A percentile compares a stretch with the other conserved stretches of the same genome.
phyloP scores from a whole-genome alignment of 2,113 vertebrate species.

The Suncus etruscus region DNA sequence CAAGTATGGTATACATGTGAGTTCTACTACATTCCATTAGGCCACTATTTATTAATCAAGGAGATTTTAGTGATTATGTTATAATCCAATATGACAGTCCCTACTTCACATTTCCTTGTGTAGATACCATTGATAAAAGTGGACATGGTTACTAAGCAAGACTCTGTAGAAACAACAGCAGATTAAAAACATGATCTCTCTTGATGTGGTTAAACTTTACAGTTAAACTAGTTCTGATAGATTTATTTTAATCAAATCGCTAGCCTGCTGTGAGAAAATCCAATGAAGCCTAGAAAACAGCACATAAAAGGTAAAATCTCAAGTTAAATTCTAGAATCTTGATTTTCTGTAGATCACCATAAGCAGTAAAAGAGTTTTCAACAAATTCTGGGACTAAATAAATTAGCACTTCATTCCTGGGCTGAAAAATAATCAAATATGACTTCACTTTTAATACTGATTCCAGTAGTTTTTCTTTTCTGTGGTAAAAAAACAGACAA shows the following conservation, averaged over 20 bases:
- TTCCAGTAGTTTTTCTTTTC: not conserved
- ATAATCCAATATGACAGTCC: not conserved
- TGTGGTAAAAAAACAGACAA: slow-evolving; percentile 21
- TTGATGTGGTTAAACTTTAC: not conserved
- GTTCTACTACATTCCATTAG: accelerated
- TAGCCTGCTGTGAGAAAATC: not conserved
- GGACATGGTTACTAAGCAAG: not conserved
- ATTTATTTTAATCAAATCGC: not conserved
- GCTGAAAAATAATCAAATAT: not conserved
- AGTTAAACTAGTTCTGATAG: too few species aligned
- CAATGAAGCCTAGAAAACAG: not conserved
- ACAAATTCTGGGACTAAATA: slow-evolving; percentile 43
- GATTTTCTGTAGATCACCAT: not conserved
- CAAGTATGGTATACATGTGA: not conserved
- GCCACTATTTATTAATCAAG: not conserved
- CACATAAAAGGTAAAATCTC: not conserved
- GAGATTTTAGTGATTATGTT: not conserved
- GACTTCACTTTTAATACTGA: slow-evolving; percentile 41
- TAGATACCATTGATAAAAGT: not conserved
- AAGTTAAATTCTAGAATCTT: slow-evolving; percentile 23
- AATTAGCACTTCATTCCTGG: slow-evolving; percentile 60
- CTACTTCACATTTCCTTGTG: not conserved
- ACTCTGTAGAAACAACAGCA: not conserved
- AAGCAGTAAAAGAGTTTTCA: slow-evolving; percentile 30
- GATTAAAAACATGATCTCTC: not conserved